phyloP scores from a whole-genome alignment of 2,113 vertebrate genomes.

The Cyprinodon brontotheroides region DNA sequence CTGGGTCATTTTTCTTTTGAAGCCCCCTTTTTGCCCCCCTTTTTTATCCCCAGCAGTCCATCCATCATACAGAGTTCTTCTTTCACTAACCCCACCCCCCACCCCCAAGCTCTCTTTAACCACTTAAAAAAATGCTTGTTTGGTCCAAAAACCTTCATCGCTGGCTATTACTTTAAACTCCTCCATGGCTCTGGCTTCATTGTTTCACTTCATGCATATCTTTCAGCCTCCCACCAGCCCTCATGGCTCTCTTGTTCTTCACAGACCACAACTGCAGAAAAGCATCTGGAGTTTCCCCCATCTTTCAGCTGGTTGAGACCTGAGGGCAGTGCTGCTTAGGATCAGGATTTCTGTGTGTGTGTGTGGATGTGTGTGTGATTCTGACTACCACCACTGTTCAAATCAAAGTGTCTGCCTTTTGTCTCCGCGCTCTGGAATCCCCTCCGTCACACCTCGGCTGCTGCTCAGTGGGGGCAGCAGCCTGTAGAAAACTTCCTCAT shows the following conservation, averaged over 20 bases:
- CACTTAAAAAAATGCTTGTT: conserved; percentile 28
- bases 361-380: conserved; percentile 31
- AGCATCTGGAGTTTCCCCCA: conserved; percentile 72
- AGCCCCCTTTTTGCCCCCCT: conserved; percentile 16
- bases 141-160: conserved; percentile 34
- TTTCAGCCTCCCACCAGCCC: conserved; percentile 50
- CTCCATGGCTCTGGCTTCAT: conserved; percentile 43
- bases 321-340: conserved; percentile 62
- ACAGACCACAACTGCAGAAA: conserved; percentile 67
- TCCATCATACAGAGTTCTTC: conserved; percentile 68
- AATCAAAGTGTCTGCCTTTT: conserved; percentile 78
- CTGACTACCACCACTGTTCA: conserved; percentile 58
- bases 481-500: conserved; percentile 58
- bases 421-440: conserved; percentile 70
- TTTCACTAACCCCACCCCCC: conserved; percentile 34
- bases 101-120: conserved; percentile 29
- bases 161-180: conserved; percentile 59
- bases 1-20: conserved; percentile 72
- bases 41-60: conserved; percentile 54
- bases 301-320: conserved; percentile 63
- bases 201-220: conserved; percentile 59
- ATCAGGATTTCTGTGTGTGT: conserved; percentile 37
- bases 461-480: conserved; percentile 59
- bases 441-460: conserved; percentile 66
- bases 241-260: conserved; percentile 42